These are phyloP conservation scores for Paramormyrops kingsleyae DNA, from an alignment of 2,113 vertebrate genomes.

Conservation along the genomic window DNA sequence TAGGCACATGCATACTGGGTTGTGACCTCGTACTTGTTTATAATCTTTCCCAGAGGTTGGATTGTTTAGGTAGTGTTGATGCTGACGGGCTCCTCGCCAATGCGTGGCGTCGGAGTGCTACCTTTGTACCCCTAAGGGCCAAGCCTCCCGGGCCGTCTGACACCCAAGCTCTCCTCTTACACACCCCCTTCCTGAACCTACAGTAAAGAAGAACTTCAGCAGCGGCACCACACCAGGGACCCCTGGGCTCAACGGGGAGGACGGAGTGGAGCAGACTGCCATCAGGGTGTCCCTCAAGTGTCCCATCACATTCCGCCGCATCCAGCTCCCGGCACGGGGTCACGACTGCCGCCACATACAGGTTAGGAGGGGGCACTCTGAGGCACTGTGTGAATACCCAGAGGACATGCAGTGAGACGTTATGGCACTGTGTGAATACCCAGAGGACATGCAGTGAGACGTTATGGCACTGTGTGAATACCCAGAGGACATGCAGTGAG, in stretches of 20 bases:
- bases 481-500: not conserved
- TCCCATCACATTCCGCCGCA: slow-evolving; percentile 89
- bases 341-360: slow-evolving; percentile 83
- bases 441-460: not conserved
- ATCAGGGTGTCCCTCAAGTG: slow-evolving; percentile 91
- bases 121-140: not conserved
- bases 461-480: not conserved
- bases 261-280: slow-evolving; percentile 87
- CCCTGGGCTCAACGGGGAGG: slow-evolving; percentile 81
- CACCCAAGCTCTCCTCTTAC: not conserved
- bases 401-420: not conserved
- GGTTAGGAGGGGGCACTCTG: slow-evolving; percentile 39
- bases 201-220: slow-evolving; percentile 90
- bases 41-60: not conserved
- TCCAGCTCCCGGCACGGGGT: slow-evolving; percentile 85
- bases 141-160: too few relatives aligned
- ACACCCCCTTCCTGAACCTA: not conserved
- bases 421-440: not conserved
- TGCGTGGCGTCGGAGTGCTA: not conserved
- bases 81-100: not conserved
- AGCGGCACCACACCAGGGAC: slow-evolving; percentile 81
- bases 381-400: not conserved
- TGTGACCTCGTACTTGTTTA: not conserved
- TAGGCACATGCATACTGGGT: not conserved
- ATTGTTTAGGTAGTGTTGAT: not conserved